Percentiles rank a stretch among this genome's conserved stretches.
These are phyloP conservation scores for Neoarius graeffei DNA, from an alignment of 2,113 vertebrate species.

Conservation along the genomic window DNA sequence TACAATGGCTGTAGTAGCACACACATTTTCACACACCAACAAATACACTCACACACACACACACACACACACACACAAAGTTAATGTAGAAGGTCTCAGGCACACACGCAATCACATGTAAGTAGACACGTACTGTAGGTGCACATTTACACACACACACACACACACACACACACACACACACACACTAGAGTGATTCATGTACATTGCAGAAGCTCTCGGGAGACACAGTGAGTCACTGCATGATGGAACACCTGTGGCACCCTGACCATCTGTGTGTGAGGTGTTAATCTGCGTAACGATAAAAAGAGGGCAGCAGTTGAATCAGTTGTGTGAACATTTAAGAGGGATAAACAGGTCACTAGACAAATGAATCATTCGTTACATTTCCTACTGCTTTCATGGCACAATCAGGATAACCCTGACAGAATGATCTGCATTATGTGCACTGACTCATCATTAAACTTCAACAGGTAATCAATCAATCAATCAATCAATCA, in stretches of 20 bases:
- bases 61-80: background rate
- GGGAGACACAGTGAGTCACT: constrained; percentile 34
- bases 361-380: constrained; percentile 22
- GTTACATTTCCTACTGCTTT: constrained; percentile 6
- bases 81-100: background rate
- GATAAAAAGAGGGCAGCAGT: constrained; percentile 5
- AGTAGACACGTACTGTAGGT: background rate
- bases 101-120: background rate
- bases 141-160: background rate
- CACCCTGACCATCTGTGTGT: constrained; percentile 1
- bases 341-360: constrained; percentile 27
- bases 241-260: constrained; percentile 24
- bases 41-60: background rate
- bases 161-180: constrained; percentile 23
- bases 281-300: constrained; percentile 5
- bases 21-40: background rate
- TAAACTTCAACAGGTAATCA: background rate
- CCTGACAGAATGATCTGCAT: background rate
- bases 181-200: constrained; percentile 23
- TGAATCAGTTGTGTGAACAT: constrained; percentile 2
- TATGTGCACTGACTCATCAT: constrained; percentile 3
- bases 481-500: background rate
- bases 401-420: background rate
- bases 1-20: background rate
- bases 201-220: constrained; percentile 26